Evolutionary conservation across 2,113 vertebrate species (phyloP).

Genomic region (Callospermophilus lateralis): DNA sequence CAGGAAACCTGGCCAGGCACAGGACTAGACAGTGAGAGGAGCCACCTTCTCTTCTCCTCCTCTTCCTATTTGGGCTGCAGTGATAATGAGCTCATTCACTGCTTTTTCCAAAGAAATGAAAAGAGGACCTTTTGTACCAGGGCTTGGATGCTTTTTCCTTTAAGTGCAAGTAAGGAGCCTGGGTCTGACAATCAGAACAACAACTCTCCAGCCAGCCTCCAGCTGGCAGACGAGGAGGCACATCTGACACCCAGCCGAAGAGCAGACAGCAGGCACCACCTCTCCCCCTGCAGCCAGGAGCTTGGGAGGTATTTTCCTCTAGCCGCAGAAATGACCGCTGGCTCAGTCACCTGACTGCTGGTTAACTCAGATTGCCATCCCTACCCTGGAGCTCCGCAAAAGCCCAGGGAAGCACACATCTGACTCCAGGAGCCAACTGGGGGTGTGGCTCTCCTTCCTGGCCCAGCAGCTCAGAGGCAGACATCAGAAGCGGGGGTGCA

Average conservation of each 20-base stretch:
- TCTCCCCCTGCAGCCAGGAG: neutral
- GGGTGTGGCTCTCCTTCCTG: neutral
- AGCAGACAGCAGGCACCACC: neutral
- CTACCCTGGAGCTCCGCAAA: neutral
- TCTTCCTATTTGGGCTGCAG: neutral
- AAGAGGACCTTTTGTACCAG: slow-evolving; percentile 75
- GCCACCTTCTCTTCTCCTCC: neutral
- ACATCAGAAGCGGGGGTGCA: too few relatives aligned
- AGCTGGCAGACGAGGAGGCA: slow-evolving; percentile 62
- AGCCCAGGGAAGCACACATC: neutral
- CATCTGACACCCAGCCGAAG: slow-evolving; percentile 8
- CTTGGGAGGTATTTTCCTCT: neutral
- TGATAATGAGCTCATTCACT: slow-evolving; percentile 76
- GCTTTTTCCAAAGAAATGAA: slow-evolving; percentile 64
- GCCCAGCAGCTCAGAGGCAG: neutral
- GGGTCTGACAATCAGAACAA: slow-evolving; percentile 50
- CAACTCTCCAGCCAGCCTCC: slow-evolving; percentile 46
- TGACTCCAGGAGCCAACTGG: neutral
- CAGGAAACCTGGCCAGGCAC: neutral
- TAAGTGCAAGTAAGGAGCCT: slow-evolving; percentile 70
- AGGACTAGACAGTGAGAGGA: neutral
- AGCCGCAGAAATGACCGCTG: neutral
- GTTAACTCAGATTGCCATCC: accelerated
- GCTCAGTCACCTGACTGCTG: neutral
- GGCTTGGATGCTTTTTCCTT: slow-evolving; percentile 45